A percentile compares a stretch with the other conserved stretches of the same genome.
phyloP scores from a whole-genome alignment of 2,113 vertebrate genomes.

The Chamaetylas fuelleborni region DNA sequence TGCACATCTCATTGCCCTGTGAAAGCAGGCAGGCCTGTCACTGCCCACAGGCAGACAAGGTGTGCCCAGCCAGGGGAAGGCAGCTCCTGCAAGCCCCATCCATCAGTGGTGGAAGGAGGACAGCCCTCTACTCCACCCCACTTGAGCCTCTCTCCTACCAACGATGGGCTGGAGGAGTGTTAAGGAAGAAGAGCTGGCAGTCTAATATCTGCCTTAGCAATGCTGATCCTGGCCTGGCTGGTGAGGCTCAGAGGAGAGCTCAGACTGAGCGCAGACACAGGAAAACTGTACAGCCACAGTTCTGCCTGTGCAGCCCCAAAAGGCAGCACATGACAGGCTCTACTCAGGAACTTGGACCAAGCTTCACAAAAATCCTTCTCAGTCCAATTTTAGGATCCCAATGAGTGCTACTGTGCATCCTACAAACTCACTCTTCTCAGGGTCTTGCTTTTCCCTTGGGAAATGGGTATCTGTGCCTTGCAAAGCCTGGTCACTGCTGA shows the following conservation, averaged over 20 bases:
- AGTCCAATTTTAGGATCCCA: neutral
- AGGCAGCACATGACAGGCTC: neutral
- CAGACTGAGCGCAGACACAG: neutral
- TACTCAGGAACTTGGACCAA: neutral
- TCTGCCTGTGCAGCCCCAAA: neutral
- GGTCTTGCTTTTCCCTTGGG: neutral
- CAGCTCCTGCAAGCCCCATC: neutral
- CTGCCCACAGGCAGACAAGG: rapidly evolving
- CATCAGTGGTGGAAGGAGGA: neutral
- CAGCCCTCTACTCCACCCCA: neutral
- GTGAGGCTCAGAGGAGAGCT: neutral
- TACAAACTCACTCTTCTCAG: neutral
- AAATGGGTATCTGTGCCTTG: neutral
- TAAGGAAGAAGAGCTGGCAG: neutral
- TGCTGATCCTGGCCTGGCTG: neutral
- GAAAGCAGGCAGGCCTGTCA: neutral
- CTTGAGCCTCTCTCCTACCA: neutral
- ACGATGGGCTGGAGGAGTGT: rapidly evolving
- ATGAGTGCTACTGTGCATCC: neutral
- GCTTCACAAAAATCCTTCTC: neutral
- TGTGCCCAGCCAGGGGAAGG: neutral
- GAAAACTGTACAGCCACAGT: neutral
- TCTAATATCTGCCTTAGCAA: neutral
- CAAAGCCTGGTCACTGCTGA: neutral
- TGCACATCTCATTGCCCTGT: neutral